Base-by-base conservation (phyloP, 2,797 vertebrate species). In the Siniperca undulata region DNA sequence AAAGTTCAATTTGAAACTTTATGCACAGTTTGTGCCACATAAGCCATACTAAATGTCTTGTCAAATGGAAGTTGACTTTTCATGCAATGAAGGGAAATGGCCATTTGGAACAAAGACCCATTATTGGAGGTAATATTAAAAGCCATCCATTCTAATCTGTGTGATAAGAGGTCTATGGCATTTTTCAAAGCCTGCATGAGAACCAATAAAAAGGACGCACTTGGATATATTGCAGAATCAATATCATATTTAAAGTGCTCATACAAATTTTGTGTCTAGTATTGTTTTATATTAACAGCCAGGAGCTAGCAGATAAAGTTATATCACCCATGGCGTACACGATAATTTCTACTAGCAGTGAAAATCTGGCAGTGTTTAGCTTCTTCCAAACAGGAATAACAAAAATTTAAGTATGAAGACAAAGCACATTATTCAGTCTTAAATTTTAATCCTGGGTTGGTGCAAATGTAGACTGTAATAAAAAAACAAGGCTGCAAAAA, bases 41-140 rank as follows among this genome's bases (percentile, higher is more conserved):
- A 87, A 80, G 79, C 52, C 76, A 34, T 84, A 20, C 52, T 89
- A 85, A 93, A 94, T 92, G 89, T 88, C 86, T 86, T 73, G 74
- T 93, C 88, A 90, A 92, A 93, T 91, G 86, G 71, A 87, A 89
- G 90, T 82, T 84, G 92, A 92, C 92, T 92, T 89, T 88, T 90
- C 82, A 81, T 77, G 88, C 86, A 81, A 84, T 85, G 82, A 86
- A 82, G 70, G 85, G 68, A 90, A 93, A 90, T 86, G 64, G 84
- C 87, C 89, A 81, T 92, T 93, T 87, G 85, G 83, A 89, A 82
- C 78, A 85, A 90, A 90, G 78, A 80, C 34, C 67, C 17, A 38
- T 92, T 91, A 88, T 90, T 89, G 86, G 74, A 85, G 87, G 87
- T 87, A 80, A 92, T 93, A 93, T 94, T 94, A 93, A 93, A 94